Evolutionary conservation across 2,797 vertebrate species (phyloP).

Genomic region (Malurus leucopterus): DNA sequence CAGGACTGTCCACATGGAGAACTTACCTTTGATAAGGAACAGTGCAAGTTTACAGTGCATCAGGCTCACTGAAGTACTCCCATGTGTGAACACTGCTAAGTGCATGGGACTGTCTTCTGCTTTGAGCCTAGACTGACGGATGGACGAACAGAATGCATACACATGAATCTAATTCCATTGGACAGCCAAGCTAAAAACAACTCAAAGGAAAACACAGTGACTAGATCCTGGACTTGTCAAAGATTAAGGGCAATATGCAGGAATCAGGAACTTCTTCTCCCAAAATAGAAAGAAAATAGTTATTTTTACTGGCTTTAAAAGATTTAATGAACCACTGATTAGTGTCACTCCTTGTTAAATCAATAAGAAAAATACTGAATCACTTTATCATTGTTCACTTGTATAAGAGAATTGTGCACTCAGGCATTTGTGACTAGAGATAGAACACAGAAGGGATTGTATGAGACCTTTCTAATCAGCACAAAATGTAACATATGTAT

Average conservation of each 20-base stretch:
- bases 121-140: not conserved
- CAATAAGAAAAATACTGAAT: conserved; percentile 31
- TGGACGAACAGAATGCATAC: accelerated
- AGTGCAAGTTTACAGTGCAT: not conserved
- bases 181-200: not conserved
- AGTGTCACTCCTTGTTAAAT: conserved; percentile 49
- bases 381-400: not conserved
- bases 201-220: not conserved
- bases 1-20: not conserved
- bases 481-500: not conserved
- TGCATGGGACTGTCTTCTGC: not conserved
- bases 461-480: not conserved
- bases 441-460: not conserved
- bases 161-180: not conserved
- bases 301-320: conserved; percentile 23
- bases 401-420: not conserved
- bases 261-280: not conserved
- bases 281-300: conserved; percentile 10
- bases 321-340: conserved; percentile 39
- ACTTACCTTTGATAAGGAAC: not conserved
- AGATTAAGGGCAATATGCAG: not conserved
- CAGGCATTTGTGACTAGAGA: not conserved
- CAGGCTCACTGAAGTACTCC: not conserved
- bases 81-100: not conserved
- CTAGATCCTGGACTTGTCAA: not conserved